These are phyloP conservation scores for Colostygia pectinataria DNA, from an alignment of 2,888 invertebrate genomes.

Conservation along the genomic window DNA sequence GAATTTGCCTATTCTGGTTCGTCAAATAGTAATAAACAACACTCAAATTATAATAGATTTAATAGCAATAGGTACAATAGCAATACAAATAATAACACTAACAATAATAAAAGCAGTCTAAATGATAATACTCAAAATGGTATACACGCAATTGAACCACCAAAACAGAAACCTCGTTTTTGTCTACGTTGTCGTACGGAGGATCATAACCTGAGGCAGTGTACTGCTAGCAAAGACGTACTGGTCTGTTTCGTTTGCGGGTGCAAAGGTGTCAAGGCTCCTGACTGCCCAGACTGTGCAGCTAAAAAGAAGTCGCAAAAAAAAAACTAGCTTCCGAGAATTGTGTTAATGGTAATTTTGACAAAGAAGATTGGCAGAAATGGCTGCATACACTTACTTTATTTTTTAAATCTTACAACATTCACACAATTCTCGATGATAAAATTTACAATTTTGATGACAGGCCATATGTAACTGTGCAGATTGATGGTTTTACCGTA, in stretches of 20 bases:
- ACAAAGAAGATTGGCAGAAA: not conserved
- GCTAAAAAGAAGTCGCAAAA: not conserved
- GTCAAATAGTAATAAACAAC: not conserved
- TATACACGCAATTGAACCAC: not conserved
- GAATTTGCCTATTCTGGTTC: constrained; percentile 1
- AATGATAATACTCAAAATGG: no score
- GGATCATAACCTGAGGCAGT: not conserved
- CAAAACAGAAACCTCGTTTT: not conserved
- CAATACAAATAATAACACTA: no score
- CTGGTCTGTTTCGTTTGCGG: not conserved
- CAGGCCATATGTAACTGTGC: not conserved
- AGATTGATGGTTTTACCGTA: not conserved
- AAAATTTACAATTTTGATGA: not conserved
- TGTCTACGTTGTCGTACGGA: not conserved
- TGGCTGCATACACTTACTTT: not conserved
- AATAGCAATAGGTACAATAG: not conserved
- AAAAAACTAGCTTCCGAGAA: not conserved
- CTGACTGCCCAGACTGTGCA: not conserved
- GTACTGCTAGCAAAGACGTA: not conserved
- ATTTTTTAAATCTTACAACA: not conserved
- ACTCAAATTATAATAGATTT: not conserved
- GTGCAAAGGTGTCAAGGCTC: not conserved
- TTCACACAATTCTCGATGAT: not conserved
- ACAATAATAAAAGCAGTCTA: no score
- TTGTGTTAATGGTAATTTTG: not conserved